Percentiles rank a stretch among this genome's conserved stretches.
Conservation (phyloP, 1,140 invertebrate genomes). For the Pseudomyrmex concolor region DNA sequence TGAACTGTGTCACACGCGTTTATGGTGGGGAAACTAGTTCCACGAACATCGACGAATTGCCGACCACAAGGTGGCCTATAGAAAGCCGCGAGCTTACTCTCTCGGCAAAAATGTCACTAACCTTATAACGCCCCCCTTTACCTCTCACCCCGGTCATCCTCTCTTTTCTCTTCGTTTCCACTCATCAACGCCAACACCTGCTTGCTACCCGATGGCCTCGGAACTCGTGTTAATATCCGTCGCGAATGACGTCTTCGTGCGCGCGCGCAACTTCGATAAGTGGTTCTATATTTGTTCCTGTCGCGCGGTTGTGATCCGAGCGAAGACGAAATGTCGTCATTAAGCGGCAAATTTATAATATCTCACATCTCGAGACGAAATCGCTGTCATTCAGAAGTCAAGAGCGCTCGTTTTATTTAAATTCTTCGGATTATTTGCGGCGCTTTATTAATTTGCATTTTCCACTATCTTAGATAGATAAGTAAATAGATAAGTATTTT, state of each 20-base stretch:
- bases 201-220: conserved; percentile 2
- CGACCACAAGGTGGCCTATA: conserved; percentile 15
- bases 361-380: neutral
- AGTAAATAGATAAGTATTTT: too few species aligned
- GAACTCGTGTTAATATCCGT: conserved; percentile 42
- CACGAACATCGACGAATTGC: neutral
- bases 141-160: neutral
- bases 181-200: conserved; percentile 43
- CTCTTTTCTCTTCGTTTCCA: conserved; percentile 33
- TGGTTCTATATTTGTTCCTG: conserved; percentile 16
- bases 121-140: conserved; percentile 41
- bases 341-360: conserved; percentile 7
- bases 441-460: too few species aligned
- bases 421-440: too few species aligned
- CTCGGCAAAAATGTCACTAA: conserved; percentile 69
- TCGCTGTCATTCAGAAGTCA: neutral
- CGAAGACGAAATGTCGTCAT: neutral
- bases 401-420: neutral
- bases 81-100: conserved; percentile 43
- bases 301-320: neutral
- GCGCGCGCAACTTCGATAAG: conserved; percentile 17
- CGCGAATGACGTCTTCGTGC: conserved; percentile 26
- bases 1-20: conserved; percentile 56
- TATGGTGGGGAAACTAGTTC: conserved; percentile 46
- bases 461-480: too few species aligned